Conservation (phyloP, 2,888 invertebrate species). For the Lycocerus yunnanus region DNA sequence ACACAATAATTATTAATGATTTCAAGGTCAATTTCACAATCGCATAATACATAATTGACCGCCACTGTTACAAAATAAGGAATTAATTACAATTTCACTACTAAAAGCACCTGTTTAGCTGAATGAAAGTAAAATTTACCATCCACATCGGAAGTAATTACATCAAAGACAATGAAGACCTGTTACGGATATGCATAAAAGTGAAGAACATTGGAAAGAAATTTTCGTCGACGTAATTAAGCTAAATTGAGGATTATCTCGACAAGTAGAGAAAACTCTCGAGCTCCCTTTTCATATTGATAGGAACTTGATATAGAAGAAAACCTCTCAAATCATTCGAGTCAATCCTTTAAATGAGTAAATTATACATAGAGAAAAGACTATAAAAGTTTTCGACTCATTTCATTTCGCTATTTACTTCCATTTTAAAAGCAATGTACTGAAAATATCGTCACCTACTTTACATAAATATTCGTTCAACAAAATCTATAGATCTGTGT, state of each 20-base stretch:
- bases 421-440: conserved; percentile 14
- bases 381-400: conserved; percentile 23
- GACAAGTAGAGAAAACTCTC: background rate
- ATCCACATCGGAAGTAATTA: background rate
- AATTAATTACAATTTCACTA: background rate
- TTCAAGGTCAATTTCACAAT: background rate
- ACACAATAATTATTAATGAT: background rate
- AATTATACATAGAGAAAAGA: conserved; percentile 17
- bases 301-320: conserved; percentile 10
- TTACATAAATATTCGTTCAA: conserved; percentile 15
- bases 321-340: conserved; percentile 3
- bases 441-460: conserved; percentile 19
- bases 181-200: background rate
- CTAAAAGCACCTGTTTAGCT: background rate
- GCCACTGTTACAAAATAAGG: background rate
- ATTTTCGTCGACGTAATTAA: background rate
- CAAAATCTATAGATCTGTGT: conserved; percentile 11
- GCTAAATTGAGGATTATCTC: background rate
- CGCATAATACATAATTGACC: background rate
- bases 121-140: background rate
- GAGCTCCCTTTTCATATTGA: conserved; percentile 11
- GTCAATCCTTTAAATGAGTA: conserved; percentile 23
- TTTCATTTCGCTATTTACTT: conserved; percentile 20
- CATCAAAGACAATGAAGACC: background rate
- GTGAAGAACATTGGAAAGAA: background rate